Evolutionary conservation across 2,888 invertebrate genomes (phyloP), one percentile per base, ranked within the genome.

Genomic region (Gymnocheta viridis): DNA sequence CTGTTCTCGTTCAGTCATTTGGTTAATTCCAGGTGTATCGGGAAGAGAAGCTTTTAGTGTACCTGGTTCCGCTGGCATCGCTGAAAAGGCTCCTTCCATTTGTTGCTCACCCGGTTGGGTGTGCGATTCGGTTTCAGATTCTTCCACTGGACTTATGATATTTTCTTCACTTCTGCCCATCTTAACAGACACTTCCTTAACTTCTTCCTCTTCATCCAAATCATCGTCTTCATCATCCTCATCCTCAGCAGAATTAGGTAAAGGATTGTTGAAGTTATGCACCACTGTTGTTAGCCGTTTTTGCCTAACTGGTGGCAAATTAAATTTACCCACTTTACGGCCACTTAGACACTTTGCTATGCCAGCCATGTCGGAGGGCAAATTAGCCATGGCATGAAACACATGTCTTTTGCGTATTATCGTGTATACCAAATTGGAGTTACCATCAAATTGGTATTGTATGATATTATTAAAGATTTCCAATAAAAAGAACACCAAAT

Each of bases 381-480:
- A 93, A 93, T 99, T 99, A n/a, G 99, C 98, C 88, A 99, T 93
- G 85, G 96, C 95, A 93, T 99, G 99, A 93, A 99, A 99, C 79
- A 99, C 98, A 91, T 97, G 97, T n/a, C 99, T 94, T 92, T 99
- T 99, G 69, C 99, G 95, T 89, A 99, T 99, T 86, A 99, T 99
- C 0, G 99, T 99, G 93, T 99, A 99, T 32, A 99, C 98, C 88
- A 99, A 94, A 93, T 99, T 99, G 1, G 99, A 97, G 92, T 99
- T 99, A 94, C 98, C 98, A 92, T 99, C 98, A 92, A 99, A 99
- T 92, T 99, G 99, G 91, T 99, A 99, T 93, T 99, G 99, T 88
- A 99, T 99, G 88, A 99, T 99, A 92, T 99, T 99, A 93, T 99
- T 99, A 93, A 99, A 99, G 91, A 99, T 98, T 94, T 99, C 99